A percentile compares a stretch with the other conserved stretches of the same genome.
Conservation (phyloP, 2,888 invertebrate genomes). For the Hemaris fuciformis region DNA sequence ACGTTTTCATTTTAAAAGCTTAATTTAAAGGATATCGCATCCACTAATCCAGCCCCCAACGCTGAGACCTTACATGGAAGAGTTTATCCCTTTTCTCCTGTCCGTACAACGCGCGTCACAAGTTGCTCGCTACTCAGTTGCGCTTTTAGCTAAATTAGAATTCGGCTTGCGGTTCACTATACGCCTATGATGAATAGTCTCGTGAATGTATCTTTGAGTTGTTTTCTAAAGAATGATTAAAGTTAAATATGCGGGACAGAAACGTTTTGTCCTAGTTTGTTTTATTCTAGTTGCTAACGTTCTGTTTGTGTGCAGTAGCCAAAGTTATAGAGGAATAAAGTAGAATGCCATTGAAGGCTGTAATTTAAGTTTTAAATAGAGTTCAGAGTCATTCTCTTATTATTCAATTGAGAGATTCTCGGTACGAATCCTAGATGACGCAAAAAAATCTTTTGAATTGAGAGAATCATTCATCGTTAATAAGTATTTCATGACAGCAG, state of each 20-base stretch:
- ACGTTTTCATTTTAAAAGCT: neutral
- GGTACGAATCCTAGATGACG: too few relatives aligned
- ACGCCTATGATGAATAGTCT: neutral
- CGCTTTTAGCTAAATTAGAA: constrained; percentile 9
- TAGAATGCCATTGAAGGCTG: too few relatives aligned
- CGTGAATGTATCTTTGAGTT: neutral
- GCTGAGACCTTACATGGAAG: neutral
- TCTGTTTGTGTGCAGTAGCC: neutral
- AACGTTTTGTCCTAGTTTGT: neutral
- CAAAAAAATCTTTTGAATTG: too few relatives aligned
- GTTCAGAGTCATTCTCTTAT: too few relatives aligned
- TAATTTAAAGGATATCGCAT: neutral
- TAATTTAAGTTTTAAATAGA: too few relatives aligned
- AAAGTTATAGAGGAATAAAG: too few relatives aligned
- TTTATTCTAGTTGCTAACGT: too few relatives aligned
- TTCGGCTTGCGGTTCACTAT: neutral
- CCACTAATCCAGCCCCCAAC: neutral
- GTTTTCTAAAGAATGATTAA: neutral
- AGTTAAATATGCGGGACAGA: neutral
- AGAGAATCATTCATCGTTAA: too few relatives aligned
- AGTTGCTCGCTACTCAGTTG: neutral
- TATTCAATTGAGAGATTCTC: too few relatives aligned
- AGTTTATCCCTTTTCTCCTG: neutral
- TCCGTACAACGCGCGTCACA: neutral
- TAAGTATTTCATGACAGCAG: too few relatives aligned